These are phyloP conservation scores for Kryptolebias ocellatus DNA, from an alignment of 2,797 vertebrate species.

Conservation along the genomic window DNA sequence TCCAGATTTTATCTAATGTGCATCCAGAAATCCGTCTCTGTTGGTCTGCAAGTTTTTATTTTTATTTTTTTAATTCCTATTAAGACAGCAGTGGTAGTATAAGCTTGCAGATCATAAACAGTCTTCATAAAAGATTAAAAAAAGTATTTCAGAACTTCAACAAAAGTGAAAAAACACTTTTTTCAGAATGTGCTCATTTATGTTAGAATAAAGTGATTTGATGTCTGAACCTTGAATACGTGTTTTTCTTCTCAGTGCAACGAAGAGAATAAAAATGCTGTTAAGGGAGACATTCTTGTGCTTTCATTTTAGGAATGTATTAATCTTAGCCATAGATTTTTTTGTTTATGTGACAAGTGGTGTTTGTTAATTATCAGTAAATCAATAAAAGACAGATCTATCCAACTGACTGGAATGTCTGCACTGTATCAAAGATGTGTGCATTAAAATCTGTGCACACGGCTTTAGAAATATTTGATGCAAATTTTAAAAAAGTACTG, in stretches of 20 bases:
- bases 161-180: too few species aligned
- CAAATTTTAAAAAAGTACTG: background rate
- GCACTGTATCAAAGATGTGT: background rate
- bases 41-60: background rate
- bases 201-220: background rate
- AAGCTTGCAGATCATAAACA: background rate
- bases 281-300: background rate
- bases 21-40: background rate
- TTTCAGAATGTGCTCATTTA: background rate
- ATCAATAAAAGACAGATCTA: background rate
- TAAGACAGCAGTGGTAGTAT: background rate
- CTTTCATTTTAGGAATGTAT: background rate
- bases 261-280: background rate
- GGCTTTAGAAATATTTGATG: background rate
- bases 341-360: slow-evolving; percentile 2
- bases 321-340: background rate
- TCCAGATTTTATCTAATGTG: background rate
- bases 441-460: background rate
- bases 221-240: background rate
- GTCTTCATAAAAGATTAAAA: too few species aligned
- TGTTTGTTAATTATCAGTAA: background rate
- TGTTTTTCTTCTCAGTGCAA: background rate
- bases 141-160: too few species aligned
- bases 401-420: background rate
- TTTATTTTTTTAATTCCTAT: background rate